These are phyloP conservation scores for Diaprepes abbreviatus DNA, from an alignment of 2,888 invertebrate species.

Conservation along the genomic window DNA sequence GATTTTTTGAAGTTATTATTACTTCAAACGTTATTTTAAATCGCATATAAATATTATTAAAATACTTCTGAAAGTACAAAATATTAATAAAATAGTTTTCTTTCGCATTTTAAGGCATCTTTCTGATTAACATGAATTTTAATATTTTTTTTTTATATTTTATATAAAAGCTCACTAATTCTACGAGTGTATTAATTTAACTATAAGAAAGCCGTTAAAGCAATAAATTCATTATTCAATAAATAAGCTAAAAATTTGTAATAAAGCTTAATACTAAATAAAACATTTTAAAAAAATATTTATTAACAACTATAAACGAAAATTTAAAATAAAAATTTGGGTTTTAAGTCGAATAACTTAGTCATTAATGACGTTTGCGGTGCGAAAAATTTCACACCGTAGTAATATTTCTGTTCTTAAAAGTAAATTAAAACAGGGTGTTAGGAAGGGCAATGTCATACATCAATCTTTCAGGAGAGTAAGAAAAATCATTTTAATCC, in stretches of 20 bases:
- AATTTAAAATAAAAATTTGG: neutral
- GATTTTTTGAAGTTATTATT: no score
- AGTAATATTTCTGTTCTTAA: neutral
- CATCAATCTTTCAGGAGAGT: no score
- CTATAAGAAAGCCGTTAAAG: neutral
- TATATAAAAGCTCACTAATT: neutral
- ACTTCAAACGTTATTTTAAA: no score
- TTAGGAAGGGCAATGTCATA: no score
- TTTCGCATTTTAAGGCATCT: slow-evolving; percentile 2
- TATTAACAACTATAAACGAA: slow-evolving; percentile 11
- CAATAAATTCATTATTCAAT: neutral
- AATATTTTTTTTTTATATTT: neutral
- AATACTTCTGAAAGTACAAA: neutral
- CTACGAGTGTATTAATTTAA: neutral
- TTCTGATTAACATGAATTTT: neutral
- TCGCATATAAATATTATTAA: neutral
- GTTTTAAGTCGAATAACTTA: neutral
- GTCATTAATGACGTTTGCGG: neutral
- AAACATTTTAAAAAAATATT: slow-evolving; percentile 2
- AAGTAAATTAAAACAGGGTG: no score
- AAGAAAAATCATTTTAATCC: no score
- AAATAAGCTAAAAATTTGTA: slow-evolving; percentile 15
- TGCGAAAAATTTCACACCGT: neutral
- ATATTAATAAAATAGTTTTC: neutral
- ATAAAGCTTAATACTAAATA: slow-evolving; percentile 11